Base-by-base conservation (phyloP, 2,888 invertebrate species). In the Caradrina clavipalpis region DNA sequence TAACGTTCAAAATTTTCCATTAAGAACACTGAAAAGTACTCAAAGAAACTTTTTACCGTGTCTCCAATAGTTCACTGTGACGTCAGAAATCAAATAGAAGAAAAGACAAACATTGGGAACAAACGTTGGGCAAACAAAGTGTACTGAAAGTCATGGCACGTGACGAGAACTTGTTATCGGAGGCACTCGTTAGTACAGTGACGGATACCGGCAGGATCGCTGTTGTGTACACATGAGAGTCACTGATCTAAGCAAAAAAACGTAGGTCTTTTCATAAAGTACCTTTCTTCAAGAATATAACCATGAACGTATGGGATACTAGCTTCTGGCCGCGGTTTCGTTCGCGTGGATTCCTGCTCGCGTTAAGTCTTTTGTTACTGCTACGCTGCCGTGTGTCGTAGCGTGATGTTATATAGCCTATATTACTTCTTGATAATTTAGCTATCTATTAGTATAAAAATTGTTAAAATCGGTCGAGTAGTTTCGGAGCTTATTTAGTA, bases 151-250 rank as follows among this genome's bases (percentile, higher is more conserved):
- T 87, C 84, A 81, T 45, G 73, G 87, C 82, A 88, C 92, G 93
- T 92, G 92, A 92, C 89, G 81, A 65, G 89, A 89, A 89, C 82
- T 82, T 86, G 86, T 87, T 88, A 85, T 79, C 57, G 65, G 13
- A 64, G 77, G 69, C 76, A 76, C 76, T 80, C 74, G 79, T 83
- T 82, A 83, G 77, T 58, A 56, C 60, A 71, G 74, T 68, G 68
- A 79, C 42, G 57, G 63, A 60, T 73, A 60, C 55, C 68, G 67
- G 65, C 58, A 69, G 56, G 42, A 45, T 35, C 66, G 11, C 39
- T 47, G 64, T 47, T 63, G 47, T 57, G 54, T 58, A 50, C 59
- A 72, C 56, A 56, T 56, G 62, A 54, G 55, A 65, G 61, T 67
- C 63, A 59, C 26, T 57, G 56, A 56, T 17, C 15, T 6, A 17